These are phyloP conservation scores for Cacoxenus indagator DNA, from an alignment of 2,888 invertebrate species.

Conservation along the genomic window DNA sequence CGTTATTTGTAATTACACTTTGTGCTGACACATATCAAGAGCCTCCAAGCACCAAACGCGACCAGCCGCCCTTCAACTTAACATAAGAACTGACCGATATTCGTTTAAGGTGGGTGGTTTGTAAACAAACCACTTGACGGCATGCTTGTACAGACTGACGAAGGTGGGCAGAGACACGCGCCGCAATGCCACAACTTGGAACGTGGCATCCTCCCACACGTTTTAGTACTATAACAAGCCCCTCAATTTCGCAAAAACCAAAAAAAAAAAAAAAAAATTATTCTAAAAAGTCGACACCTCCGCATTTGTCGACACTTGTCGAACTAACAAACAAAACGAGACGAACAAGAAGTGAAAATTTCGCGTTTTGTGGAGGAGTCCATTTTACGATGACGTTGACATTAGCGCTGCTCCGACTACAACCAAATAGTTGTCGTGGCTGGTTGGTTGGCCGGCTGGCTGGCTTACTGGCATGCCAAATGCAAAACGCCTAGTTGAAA, in stretches of 20 bases:
- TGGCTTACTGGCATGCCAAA: not conserved
- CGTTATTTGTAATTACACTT: too few species aligned
- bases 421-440: constrained; percentile 51
- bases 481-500: not conserved
- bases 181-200: not conserved
- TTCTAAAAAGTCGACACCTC: not conserved
- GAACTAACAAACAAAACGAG: not conserved
- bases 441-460: not conserved
- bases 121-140: constrained; percentile 4
- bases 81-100: not conserved
- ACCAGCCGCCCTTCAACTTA: constrained; percentile 5
- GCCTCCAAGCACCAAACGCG: too few species aligned
- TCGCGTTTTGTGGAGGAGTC: constrained; percentile 15
- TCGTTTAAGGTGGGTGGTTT: not conserved
- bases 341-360: not conserved
- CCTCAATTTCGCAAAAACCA: not conserved
- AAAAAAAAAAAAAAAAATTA: not conserved
- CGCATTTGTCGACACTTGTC: constrained; percentile 2
- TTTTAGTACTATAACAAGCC: not conserved
- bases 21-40: too few species aligned
- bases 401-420: constrained; percentile 14
- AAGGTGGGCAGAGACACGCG: constrained; percentile 3
- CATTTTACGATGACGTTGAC: constrained; percentile 17
- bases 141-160: not conserved
- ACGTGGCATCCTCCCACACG: not conserved